Evolutionary conservation across 2,888 invertebrate genomes (phyloP), one percentile per base, ranked within the genome.

Genomic region (Litoditis marina): DNA sequence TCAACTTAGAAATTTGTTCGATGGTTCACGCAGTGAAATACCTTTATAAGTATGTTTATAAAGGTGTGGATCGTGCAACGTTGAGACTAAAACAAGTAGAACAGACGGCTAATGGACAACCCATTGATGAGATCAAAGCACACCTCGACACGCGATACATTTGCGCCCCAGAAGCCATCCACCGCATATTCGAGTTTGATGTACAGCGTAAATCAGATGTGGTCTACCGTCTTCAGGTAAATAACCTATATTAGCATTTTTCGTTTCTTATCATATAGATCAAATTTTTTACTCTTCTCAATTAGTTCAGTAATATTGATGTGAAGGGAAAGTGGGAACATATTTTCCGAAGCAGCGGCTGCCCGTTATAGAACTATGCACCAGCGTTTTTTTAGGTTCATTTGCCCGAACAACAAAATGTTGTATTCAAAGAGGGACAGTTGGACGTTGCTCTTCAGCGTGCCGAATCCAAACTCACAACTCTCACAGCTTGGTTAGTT

Each of bases 1-100:
- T 78, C 31, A 80, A 79, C 65, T 55, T 81, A 13, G 77, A 79
- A 50, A 46, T 72, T 65, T 71, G 81, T 79, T 52, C 78, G 73
- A 70, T 77, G 69, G 57, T 78, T 11, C 63, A 67, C 25, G 58
- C 69, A 1, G 56, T 56, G 53, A 65, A 68, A 25, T 73, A 73
- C 52, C 22, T 69, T 2, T 66, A 51, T 60, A 78, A 77, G 62
- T 77, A 78, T 56, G 47, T 71, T 25, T 71, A 58, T 61, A 77
- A 70, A 73, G 82, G 78, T 75, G 77, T 6, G 4, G 67, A 69
- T 7, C 22, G 59, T 3, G 69, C 62, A 5, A 6, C n/a, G n/a
- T n/a, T n/a, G n/a, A n/a, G n/a, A n/a, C n/a, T n/a, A n/a, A n/a
- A n/a, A n/a, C n/a, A n/a, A n/a, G n/a, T n/a, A n/a, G n/a, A n/a